These are phyloP conservation scores for Sycophila sp. DNA, from an alignment of 1,140 invertebrate genomes.

Conservation along the genomic window DNA sequence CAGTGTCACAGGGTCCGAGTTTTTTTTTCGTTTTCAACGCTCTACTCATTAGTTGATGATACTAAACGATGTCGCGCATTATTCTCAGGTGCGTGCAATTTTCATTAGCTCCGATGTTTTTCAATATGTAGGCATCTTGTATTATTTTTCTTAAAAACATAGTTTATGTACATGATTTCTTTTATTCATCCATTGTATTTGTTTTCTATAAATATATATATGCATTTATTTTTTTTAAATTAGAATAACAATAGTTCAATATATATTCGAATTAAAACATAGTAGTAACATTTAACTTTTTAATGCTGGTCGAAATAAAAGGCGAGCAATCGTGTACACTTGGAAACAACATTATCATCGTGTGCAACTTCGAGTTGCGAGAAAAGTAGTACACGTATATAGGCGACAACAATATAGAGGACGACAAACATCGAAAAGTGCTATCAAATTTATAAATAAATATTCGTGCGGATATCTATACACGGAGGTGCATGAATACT, in stretches of 20 bases:
- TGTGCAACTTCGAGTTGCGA: too few species aligned
- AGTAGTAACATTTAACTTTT: not conserved
- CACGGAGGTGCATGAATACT: too few species aligned
- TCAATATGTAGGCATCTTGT: not conserved
- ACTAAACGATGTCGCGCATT: not conserved
- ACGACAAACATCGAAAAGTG: slow-evolving; percentile 22
- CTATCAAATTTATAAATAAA: slow-evolving; percentile 3
- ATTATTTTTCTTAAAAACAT: not conserved
- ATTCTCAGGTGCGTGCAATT: too few species aligned
- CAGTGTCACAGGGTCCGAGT: slow-evolving; percentile 9
- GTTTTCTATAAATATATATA: not conserved
- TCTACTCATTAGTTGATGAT: too few species aligned
- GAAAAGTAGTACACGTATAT: too few species aligned
- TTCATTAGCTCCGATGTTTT: too few species aligned
- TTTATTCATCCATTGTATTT: not conserved
- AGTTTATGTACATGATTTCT: not conserved
- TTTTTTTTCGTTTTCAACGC: not conserved
- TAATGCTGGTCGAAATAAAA: too few species aligned
- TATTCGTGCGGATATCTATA: slow-evolving; percentile 18
- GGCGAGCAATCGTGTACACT: too few species aligned
- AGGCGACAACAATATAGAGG: not conserved
- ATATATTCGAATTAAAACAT: not conserved
- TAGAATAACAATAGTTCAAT: not conserved
- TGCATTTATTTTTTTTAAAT: not conserved
- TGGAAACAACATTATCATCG: too few species aligned